Base-by-base conservation (phyloP, 2,888 invertebrate species). In the Anticlea derivata region DNA sequence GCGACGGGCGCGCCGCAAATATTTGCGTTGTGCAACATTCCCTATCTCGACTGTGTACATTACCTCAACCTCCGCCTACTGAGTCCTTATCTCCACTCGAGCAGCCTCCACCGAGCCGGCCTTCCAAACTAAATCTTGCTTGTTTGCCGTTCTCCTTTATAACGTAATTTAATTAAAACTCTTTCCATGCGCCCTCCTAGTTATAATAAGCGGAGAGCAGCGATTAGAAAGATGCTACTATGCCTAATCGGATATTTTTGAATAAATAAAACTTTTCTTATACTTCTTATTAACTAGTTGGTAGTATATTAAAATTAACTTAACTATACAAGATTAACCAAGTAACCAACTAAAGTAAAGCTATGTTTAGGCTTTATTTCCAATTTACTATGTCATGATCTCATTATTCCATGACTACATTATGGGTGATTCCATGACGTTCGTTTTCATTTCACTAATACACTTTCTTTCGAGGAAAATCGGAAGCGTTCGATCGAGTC, bases 141-240 rank as follows among this genome's bases (percentile, higher is more conserved):
- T 77, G 75, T 78, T 77, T 78, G 73, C 73, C 60, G 63, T 65
- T 65, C 73, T 70, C 77, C 74, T 77, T 77, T 72, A 74, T 67
- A 72, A 68, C 66, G 69, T 69, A 66, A 77, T 82, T 78, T 78
- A 79, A 83, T 83, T 82, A 80, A 79, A 83, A 79, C 73, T 66
- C 68, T 68, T 64, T 52, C 61, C 61, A 60, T 54, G 52, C 54
- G 58, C 57, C 59, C 58, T 48, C 47, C 50, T 43, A 46, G 24
- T 55, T 52, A 37, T 57, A 55, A 55, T 52, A 59, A 51, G 33
- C 44, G 44, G 39, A 38, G 49, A 51, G 34, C 47, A 45, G 40
- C 47, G 13, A 33, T 22, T 55, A 51, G 37, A 53, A 50, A 54
- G 49, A 51, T 43, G 29, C 41, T 56, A 38, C 48, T 48, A n/a